These are phyloP conservation scores for Tauraco hartlaubi DNA, from an alignment of 2,797 vertebrate genomes.

Conservation along the genomic window DNA sequence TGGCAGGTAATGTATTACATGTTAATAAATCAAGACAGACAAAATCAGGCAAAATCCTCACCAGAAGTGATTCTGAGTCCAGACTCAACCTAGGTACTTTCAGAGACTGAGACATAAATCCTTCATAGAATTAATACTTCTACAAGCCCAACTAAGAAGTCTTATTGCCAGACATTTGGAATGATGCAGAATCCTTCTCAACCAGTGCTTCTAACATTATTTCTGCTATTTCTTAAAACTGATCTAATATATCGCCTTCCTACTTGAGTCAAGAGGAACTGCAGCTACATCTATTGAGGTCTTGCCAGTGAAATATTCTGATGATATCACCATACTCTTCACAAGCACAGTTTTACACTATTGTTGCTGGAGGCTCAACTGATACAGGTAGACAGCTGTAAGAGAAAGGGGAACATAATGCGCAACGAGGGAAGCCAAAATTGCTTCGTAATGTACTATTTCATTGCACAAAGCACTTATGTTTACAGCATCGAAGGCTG, in stretches of 20 bases:
- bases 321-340: neutral
- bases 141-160: neutral
- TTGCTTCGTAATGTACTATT: neutral
- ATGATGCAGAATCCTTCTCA: neutral
- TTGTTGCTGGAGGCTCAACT: neutral
- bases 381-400: neutral
- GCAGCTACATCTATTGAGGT: neutral
- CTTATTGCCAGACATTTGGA: neutral
- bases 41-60: neutral
- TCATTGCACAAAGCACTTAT: neutral
- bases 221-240: neutral
- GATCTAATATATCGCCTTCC: neutral
- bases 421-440: neutral
- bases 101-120: neutral
- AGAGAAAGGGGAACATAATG: neutral
- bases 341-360: neutral
- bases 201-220: neutral
- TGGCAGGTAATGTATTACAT: neutral
- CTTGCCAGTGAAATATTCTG: neutral
- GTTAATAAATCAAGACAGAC: neutral
- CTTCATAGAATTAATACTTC: neutral
- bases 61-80: neutral
- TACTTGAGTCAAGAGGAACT: neutral
- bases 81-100: neutral
- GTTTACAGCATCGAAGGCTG: neutral